Conservation (phyloP, 2,797 vertebrate genomes). For the Siniperca obscura region DNA sequence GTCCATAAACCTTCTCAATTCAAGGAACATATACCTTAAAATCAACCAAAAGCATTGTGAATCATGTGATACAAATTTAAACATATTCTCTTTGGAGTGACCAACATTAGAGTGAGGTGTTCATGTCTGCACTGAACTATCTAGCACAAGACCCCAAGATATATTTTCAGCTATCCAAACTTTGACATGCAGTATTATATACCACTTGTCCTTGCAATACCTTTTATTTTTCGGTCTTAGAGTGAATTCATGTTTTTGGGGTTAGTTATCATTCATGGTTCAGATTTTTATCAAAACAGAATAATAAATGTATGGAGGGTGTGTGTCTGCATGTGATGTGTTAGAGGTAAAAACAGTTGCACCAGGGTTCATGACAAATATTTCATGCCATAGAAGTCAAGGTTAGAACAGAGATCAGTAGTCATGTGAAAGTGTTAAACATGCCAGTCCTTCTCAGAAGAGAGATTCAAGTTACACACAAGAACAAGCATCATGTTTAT, state of each 20-base stretch:
- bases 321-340: conserved; percentile 15
- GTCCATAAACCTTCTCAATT: background rate
- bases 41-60: background rate
- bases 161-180: background rate
- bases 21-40: background rate
- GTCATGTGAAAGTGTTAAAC: conserved; percentile 33
- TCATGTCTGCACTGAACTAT: background rate
- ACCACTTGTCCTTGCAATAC: background rate
- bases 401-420: background rate
- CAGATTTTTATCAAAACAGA: background rate
- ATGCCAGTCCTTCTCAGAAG: background rate
- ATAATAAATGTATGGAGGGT: background rate
- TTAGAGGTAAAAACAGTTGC: background rate
- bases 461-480: background rate
- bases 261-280: background rate
- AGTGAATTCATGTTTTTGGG: background rate
- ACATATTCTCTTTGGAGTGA: background rate
- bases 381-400: conserved; percentile 8
- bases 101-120: background rate
- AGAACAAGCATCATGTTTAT: background rate
- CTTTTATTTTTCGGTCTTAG: too few relatives aligned
- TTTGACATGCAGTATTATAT: background rate
- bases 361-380: conserved; percentile 9
- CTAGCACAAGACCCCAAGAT: background rate
- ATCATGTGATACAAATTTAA: background rate